Evolutionary conservation across 2,888 invertebrate species (phyloP).

Genomic region (Campoplex nolae): DNA sequence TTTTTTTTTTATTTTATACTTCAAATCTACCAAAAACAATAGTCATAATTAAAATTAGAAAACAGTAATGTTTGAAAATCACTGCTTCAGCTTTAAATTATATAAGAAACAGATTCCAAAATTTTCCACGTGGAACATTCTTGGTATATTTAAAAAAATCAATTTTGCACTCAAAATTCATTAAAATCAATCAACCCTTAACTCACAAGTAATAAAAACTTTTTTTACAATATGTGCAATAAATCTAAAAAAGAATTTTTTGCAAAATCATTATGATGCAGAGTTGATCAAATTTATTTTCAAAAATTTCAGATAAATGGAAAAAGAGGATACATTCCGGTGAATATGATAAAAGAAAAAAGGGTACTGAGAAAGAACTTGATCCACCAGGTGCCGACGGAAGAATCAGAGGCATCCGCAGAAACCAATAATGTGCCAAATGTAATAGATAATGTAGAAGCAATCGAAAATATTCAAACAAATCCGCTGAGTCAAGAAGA

Average conservation of each 20-base stretch:
- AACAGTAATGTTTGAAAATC: background rate
- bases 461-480: background rate
- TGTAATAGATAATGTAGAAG: background rate
- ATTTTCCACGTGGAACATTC: too few species aligned
- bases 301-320: conserved; percentile 86
- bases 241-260: too few species aligned
- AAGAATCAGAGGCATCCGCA: conserved; percentile 65
- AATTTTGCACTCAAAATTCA: too few species aligned
- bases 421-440: conserved; percentile 32
- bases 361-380: conserved; percentile 85
- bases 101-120: too few species aligned
- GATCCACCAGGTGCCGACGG: conserved; percentile 84
- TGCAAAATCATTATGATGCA: background rate
- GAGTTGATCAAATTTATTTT: background rate
- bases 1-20: background rate
- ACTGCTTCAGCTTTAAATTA: too few species aligned
- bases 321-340: conserved; percentile 89
- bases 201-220: too few species aligned
- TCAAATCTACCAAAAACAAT: background rate
- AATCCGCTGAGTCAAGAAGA: background rate
- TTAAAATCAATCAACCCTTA: too few species aligned
- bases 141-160: too few species aligned
- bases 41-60: background rate
- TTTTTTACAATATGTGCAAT: too few species aligned
- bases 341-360: conserved; percentile 87